Evolutionary conservation across 1,140 invertebrate species (phyloP), one percentile per base, ranked within the genome.

Genomic region (Manduca sexta): DNA sequence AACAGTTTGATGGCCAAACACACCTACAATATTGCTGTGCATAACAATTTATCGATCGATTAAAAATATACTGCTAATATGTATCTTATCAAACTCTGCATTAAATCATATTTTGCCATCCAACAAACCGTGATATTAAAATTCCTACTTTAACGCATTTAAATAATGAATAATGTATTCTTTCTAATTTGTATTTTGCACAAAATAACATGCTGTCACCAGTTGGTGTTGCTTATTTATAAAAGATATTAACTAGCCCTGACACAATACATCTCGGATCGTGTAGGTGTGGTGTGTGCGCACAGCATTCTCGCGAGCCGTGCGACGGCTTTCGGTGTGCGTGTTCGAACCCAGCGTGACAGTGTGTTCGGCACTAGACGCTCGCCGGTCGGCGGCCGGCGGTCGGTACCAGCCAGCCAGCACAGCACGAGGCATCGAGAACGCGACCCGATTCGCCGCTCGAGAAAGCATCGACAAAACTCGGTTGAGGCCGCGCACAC

Each of bases 391-490:
- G 39, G 38, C 47, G 60, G 43, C 17, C 48, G 34, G 49, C 62
- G 54, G 54, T 64, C 62, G 49, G 72, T 65, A 68, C 54, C 61
- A 69, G 56, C 52, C 64, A 70, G 64, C 52, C 64, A 70, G 65
- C 69, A 62, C 69, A 67, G 56, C 56, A 59, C 60, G 56, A 54
- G 62, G 62, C 81, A 84, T 78, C 75, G 79, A 81, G 79, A 80
- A 71, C 82, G 74, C 79, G 82, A 85, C 82, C 82, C 76, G 82
- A 72, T 84, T 85, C 76, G 68, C 68, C 74, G 74, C 74, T 79
- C 80, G 82, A 84, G 82, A 85, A 85, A 85, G 82, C 82, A 85
- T 80, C 80, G 72, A 76, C 72, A 74, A 85, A 85, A 82, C 80
- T 82, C 82, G 82, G 82, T 85, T 84, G 82, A 85, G 82, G 82